Conservation (phyloP, 1,140 invertebrate species). For the Solen grandis region DNA sequence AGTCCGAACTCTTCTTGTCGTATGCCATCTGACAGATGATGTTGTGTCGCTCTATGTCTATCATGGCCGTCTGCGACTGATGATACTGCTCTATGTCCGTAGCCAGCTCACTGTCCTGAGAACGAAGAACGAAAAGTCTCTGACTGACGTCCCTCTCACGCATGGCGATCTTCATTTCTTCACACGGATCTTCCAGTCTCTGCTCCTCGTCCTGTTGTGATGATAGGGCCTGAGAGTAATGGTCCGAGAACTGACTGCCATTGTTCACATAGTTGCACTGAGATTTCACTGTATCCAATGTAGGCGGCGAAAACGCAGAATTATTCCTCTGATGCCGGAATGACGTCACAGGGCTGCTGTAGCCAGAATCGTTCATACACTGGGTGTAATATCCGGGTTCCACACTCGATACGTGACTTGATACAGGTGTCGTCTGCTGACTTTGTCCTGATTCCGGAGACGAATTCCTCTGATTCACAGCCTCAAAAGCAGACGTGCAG, state of each 20-base stretch:
- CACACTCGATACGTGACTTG: neutral
- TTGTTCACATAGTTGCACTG: neutral
- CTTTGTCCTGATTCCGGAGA: neutral
- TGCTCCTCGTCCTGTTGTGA: neutral
- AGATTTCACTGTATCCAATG: neutral
- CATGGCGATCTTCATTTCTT: constrained; percentile 43
- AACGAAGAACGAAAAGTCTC: constrained; percentile 9
- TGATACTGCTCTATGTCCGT: constrained; percentile 36
- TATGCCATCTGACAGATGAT: constrained; percentile 53
- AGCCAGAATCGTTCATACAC: constrained; percentile 54
- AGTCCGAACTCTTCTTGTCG: constrained; percentile 27
- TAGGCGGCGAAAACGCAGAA: constrained; percentile 1
- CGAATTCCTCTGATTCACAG: neutral
- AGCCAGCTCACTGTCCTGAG: neutral
- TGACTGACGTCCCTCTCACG: constrained; percentile 34
- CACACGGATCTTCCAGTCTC: too few relatives aligned
- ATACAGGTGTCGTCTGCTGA: neutral
- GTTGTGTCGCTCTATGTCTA: constrained; percentile 48
- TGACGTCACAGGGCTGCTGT: constrained; percentile 18
- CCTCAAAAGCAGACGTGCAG: neutral
- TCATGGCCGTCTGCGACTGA: constrained; percentile 44
- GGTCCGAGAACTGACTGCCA: neutral
- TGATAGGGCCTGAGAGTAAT: neutral
- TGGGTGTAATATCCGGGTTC: constrained; percentile 1
- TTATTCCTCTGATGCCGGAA: neutral